These are phyloP conservation scores for Microplitis deprimator DNA, from an alignment of 2,888 invertebrate species.

Conservation along the genomic window DNA sequence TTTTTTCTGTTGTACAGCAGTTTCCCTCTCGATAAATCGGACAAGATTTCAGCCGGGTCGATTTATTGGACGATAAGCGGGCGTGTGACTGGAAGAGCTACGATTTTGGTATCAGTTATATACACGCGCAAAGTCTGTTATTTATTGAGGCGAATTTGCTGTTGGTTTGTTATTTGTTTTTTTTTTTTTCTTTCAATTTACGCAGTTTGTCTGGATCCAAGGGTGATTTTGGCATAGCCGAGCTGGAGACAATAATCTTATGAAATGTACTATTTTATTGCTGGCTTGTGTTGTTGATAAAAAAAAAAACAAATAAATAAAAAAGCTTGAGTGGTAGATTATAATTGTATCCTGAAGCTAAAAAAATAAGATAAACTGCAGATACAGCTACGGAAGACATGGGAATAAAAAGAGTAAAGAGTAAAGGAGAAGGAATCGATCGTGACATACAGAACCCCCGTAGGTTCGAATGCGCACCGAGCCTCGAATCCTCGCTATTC, in stretches of 20 bases:
- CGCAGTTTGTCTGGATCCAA: conserved; percentile 34
- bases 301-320: neutral
- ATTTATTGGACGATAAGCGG: conserved; percentile 57
- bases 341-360: neutral
- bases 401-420: neutral
- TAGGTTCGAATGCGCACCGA: conserved; percentile 38
- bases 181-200: conserved; percentile 23
- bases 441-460: conserved; percentile 43
- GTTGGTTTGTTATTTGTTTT: neutral
- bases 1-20: conserved; percentile 14
- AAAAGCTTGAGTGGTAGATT: neutral
- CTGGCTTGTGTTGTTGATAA: neutral
- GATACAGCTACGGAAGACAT: no score
- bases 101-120: conserved; percentile 56
- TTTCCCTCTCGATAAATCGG: conserved; percentile 24
- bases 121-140: conserved; percentile 39
- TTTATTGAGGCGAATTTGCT: conserved; percentile 27
- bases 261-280: neutral
- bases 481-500: conserved; percentile 46
- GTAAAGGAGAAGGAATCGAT: conserved; percentile 40
- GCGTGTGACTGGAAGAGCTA: conserved; percentile 28
- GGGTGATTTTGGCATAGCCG: conserved; percentile 4
- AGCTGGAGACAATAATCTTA: conserved; percentile 25
- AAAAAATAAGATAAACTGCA: neutral
- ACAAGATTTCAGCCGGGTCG: conserved; percentile 32